Evolutionary conservation across 2,888 invertebrate species (phyloP).

Genomic region (Ophioninae sp.): DNA sequence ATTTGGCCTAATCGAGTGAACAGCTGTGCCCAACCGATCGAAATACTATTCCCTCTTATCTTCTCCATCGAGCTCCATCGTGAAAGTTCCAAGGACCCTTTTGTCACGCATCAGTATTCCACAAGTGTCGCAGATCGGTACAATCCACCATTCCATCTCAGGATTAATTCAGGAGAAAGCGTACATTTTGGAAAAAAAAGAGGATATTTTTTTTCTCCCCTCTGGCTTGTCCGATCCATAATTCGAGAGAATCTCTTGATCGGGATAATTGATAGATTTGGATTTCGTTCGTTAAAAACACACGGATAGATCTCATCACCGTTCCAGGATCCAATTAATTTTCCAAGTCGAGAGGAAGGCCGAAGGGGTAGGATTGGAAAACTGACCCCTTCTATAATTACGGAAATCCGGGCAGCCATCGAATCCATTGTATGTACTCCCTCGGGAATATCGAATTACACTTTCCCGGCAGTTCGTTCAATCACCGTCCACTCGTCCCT

Average conservation of each 20-base stretch:
- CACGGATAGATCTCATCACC: constrained; percentile 46
- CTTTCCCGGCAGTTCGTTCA: constrained; percentile 58
- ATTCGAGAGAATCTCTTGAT: constrained; percentile 31
- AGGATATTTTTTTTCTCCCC: background rate
- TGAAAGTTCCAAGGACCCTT: constrained; percentile 1
- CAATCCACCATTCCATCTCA: background rate
- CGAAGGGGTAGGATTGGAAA: constrained; percentile 41
- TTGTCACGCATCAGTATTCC: constrained; percentile 14
- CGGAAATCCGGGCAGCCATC: constrained; percentile 56
- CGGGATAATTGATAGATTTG: constrained; percentile 56
- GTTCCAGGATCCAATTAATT: constrained; percentile 64
- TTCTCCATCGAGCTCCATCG: constrained; percentile 5
- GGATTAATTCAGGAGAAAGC: background rate
- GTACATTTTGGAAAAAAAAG: background rate
- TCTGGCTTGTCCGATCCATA: constrained; percentile 21
- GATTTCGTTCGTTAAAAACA: constrained; percentile 55
- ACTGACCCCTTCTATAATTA: constrained; percentile 62
- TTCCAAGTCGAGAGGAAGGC: constrained; percentile 28
- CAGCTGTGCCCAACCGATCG: constrained; percentile 27
- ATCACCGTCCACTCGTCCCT: constrained; percentile 45
- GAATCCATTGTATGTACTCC: constrained; percentile 60
- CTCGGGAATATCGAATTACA: constrained; percentile 67
- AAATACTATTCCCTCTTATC: constrained; percentile 28
- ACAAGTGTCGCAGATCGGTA: constrained; percentile 8
- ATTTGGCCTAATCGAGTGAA: constrained; percentile 36